These are phyloP conservation scores for Salvelinus fontinalis DNA, from an alignment of 2,113 vertebrate species.

Conservation along the genomic window DNA sequence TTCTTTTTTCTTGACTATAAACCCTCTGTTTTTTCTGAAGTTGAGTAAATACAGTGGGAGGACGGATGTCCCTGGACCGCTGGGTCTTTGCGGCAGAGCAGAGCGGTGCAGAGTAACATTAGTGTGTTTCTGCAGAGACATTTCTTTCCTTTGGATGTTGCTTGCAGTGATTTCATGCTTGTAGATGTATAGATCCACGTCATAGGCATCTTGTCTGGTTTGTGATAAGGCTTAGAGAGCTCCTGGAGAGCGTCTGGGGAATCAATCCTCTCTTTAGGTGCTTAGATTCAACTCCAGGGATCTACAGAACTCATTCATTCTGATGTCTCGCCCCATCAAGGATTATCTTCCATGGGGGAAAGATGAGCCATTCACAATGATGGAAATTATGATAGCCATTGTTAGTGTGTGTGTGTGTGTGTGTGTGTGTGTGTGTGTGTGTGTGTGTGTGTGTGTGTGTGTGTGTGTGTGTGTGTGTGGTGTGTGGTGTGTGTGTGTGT, in stretches of 20 bases:
- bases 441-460: background rate
- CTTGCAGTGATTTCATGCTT: background rate
- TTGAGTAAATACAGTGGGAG: slow-evolving; percentile 1
- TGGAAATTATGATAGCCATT: background rate
- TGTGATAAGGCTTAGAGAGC: slow-evolving; percentile 6
- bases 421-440: background rate
- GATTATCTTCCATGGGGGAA: background rate
- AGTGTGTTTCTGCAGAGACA: background rate
- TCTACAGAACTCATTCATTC: slow-evolving; percentile 30
- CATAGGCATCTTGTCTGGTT: background rate
- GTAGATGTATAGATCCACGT: background rate
- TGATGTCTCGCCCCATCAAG: slow-evolving; percentile 6
- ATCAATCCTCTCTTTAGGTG: slow-evolving; percentile 26
- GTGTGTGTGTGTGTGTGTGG: background rate
- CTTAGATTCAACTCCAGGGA: background rate
- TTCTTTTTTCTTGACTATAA: slow-evolving; percentile 1
- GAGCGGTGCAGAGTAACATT: background rate
- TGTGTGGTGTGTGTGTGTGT: background rate
- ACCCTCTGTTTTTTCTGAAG: slow-evolving; percentile 11
- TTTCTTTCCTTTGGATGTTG: background rate
- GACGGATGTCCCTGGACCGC: background rate
- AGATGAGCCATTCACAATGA: background rate
- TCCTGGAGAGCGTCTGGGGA: slow-evolving; percentile 21
- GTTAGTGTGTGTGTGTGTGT: background rate
- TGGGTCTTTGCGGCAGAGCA: background rate